phyloP scores from a whole-genome alignment of 2,113 vertebrate genomes.

The Cyanoderma ruficeps region DNA sequence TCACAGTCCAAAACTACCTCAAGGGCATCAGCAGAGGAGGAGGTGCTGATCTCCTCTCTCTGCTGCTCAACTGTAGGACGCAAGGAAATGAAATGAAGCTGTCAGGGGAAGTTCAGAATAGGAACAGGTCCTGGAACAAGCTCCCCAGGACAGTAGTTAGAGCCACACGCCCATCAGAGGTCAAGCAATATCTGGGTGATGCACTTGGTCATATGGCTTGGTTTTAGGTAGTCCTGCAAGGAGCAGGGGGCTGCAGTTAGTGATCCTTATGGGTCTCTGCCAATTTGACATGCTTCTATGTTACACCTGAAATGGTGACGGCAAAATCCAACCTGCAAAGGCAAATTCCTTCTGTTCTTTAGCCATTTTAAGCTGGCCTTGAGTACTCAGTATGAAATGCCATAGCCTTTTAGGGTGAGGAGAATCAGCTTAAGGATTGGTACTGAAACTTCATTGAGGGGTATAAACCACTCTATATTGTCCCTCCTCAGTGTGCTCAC shows the following conservation, averaged over 20 bases:
- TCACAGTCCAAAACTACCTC: not conserved
- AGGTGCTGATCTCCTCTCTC: not conserved
- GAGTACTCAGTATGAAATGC: not conserved
- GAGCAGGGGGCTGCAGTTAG: not conserved
- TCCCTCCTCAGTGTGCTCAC: not conserved
- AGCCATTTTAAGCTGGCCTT: not conserved
- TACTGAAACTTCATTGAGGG: not conserved
- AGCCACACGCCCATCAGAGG: not conserved
- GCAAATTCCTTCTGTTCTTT: not conserved
- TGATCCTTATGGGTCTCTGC: not conserved
- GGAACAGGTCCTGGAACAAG: not conserved
- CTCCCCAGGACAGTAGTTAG: not conserved
- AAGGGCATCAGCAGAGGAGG: not conserved
- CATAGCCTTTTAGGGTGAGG: not conserved
- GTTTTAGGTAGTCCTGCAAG: not conserved
- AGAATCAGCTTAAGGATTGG: not conserved
- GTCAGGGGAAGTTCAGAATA: not conserved
- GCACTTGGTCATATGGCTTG: not conserved
- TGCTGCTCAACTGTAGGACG: not conserved
- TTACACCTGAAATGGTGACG: not conserved
- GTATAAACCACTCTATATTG: not conserved
- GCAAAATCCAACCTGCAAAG: not conserved
- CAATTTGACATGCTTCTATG: rapidly evolving
- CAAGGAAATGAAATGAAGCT: not conserved
- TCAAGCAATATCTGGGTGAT: not conserved